phyloP scores from a whole-genome alignment of 2,888 invertebrate species.

The Tetragonisca angustula region DNA sequence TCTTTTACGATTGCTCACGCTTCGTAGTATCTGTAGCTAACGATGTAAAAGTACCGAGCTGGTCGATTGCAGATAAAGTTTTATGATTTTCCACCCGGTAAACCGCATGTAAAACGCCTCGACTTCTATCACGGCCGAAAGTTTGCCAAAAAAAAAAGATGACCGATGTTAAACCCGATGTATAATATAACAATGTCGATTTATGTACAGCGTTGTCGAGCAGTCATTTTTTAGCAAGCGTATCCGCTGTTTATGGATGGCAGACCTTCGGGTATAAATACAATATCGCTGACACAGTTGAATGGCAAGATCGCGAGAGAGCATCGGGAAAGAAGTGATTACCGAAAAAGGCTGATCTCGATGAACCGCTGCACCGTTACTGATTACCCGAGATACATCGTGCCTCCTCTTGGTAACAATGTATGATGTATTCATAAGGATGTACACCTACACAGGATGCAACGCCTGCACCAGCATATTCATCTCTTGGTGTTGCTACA shows the following conservation, averaged over 20 bases:
- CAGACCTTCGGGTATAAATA: constrained; percentile 20
- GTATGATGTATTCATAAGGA: constrained; percentile 63
- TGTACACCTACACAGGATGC: constrained; percentile 17
- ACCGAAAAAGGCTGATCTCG: constrained; percentile 63
- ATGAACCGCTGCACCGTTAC: constrained; percentile 63
- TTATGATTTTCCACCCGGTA: not conserved
- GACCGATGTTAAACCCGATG: not conserved
- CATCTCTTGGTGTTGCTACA: constrained; percentile 22
- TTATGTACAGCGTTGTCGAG: not conserved
- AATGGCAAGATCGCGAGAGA: constrained; percentile 18
- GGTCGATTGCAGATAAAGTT: not conserved
- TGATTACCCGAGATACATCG: constrained; percentile 56
- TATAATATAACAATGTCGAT: not conserved
- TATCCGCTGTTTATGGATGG: constrained; percentile 44
- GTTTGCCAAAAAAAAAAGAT: not conserved
- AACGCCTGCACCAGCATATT: not conserved
- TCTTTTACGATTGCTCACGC: not conserved
- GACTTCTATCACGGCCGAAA: not conserved
- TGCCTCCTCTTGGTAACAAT: constrained; percentile 57
- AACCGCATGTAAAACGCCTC: not conserved
- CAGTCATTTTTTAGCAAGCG: constrained; percentile 2
- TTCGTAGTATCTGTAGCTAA: not conserved
- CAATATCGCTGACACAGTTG: constrained; percentile 7
- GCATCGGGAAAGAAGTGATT: constrained; percentile 35
- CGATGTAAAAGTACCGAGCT: not conserved